Base-by-base conservation (phyloP, 1,140 invertebrate genomes). In the Babylonia areolata region DNA sequence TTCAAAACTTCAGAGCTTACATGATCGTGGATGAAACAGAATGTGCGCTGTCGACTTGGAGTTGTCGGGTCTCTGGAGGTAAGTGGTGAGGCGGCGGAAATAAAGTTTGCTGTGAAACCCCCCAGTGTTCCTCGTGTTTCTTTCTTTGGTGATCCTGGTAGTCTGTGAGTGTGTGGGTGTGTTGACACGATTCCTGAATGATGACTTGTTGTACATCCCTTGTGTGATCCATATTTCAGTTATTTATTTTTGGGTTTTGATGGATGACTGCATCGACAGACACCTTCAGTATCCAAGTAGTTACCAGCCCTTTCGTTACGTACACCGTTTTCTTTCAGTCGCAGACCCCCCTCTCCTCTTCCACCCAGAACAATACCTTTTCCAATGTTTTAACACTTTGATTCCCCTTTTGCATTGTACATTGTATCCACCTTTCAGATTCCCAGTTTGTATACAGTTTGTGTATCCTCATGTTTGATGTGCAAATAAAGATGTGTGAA, bases 101-200 rank as follows among this genome's bases (percentile, higher is more conserved):
- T 82, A 86, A 82, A 82, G 85, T 77, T 86, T 86, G 85, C 85
- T 86, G 85, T 86, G 85, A 82, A 83, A 86, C 78, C 78, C 78
- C 78, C 69, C 39, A 11, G 85, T 86, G 79, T 86, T 86, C 79
- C 79, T 73, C 28, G 31, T 73, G 81, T 81, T 42, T 40, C n/a
- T 81, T 58, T 23, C 40, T 54, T 81, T 81, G 80, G n/a, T 37
- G n/a, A n/a, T 64, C 58, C 58, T 75, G 33, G 12, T 75, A 39
- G 58, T 39, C 33, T 75, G 73, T 75, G 73, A 20, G 73, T 75
- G 73, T 35, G 73, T 75, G 73, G 33, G 33, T 35, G 73, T 75
- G 33, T 64, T 23, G 58, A 51, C 46, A 51, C 46, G 46, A 51
- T 51, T 64, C 58, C 58, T 64, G 58, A 64, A 64, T 64, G 58